Base-by-base conservation (phyloP, 1,140 invertebrate genomes). In the Pseudomyrmex cubaensis region DNA sequence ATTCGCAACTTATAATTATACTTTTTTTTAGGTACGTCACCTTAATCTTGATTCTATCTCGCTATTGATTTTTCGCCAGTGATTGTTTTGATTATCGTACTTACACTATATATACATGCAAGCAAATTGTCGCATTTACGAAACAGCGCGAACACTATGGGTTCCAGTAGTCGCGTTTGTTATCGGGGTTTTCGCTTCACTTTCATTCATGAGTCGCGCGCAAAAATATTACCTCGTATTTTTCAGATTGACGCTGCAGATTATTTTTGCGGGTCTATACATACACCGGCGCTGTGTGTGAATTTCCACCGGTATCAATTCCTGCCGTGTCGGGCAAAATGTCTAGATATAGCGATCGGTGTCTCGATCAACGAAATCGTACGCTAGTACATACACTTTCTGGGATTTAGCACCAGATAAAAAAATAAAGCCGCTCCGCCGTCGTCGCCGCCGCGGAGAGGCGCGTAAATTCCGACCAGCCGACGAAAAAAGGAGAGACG, bases 331-430 rank as follows among this genome's bases (percentile, higher is more conserved):
- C 22, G 74, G 57, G 17, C 10, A 66, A 64, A 66, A 61, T 22
- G 44, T 56, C 54, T 70, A 59, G 54, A 22, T 64, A 35, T 35
- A 35, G 35, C 64, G 66, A 80, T 80, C 76, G 22, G 25, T 80
- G 76, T 72, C 76, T 80, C 54, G 66, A 80, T 80, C 76, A 80
- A 80, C 66, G 54, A 80, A 80, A 80, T 80, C 66, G 76, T 54
- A 80, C 54, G 54, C 54, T 72, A 70, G 66, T 80, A 80, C 25
- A 25, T 35, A 35, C 35, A 35, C 54, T 72, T 54, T 80, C 76
- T 80, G 56, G 76, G 66, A 72, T 80, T 85, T 75, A 74, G 64
- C 84, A 86, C 77, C 85, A 82, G 44, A 86, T 54, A 64, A 72
- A 70, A 83, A 64, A 87, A 83, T 80, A 82, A 82, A 73, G 78